A percentile compares a stretch with the other conserved stretches of the same genome.
These are phyloP conservation scores for Cyrtodaria siliqua DNA, from an alignment of 2,888 invertebrate species.

Conservation along the genomic window DNA sequence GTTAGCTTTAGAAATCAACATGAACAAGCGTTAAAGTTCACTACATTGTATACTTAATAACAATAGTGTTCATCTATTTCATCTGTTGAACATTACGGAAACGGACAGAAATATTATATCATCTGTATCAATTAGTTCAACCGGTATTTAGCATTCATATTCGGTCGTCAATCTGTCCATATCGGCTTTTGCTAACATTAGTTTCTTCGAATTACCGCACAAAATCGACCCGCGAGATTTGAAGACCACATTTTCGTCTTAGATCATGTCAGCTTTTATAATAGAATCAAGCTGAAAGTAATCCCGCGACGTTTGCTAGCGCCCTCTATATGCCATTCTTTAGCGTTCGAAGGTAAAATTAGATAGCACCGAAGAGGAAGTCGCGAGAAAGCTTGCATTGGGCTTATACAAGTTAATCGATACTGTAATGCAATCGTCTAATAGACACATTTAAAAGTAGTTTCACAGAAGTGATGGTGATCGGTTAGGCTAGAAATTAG, in stretches of 20 bases:
- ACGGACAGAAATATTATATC: too few relatives aligned
- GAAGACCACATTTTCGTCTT: slow-evolving; percentile 38
- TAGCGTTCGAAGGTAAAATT: slow-evolving; percentile 46
- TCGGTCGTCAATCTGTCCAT: too few relatives aligned
- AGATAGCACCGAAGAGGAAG: slow-evolving; percentile 49
- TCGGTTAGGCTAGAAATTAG: slow-evolving; percentile 48
- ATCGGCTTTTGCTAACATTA: not conserved
- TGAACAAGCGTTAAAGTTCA: too few relatives aligned
- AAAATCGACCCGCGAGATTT: slow-evolving; percentile 28
- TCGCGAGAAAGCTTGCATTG: slow-evolving; percentile 44
- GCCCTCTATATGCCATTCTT: slow-evolving; percentile 44
- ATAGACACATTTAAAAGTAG: slow-evolving; percentile 50
- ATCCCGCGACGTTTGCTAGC: slow-evolving; percentile 44
- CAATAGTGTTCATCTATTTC: too few relatives aligned
- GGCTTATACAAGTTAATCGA: slow-evolving; percentile 39
- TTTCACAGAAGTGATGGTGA: slow-evolving; percentile 51
- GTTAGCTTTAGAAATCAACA: too few relatives aligned
- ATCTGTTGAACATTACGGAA: too few relatives aligned
- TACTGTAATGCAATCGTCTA: slow-evolving; percentile 58
- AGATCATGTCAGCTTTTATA: slow-evolving; percentile 43
- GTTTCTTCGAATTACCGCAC: not conserved
- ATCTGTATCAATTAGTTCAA: not conserved
- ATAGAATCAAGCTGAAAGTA: slow-evolving; percentile 51
- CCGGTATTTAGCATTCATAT: not conserved
- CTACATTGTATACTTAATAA: too few relatives aligned